Base-by-base conservation (phyloP, 2,888 invertebrate genomes). In the Orgyia antiqua region DNA sequence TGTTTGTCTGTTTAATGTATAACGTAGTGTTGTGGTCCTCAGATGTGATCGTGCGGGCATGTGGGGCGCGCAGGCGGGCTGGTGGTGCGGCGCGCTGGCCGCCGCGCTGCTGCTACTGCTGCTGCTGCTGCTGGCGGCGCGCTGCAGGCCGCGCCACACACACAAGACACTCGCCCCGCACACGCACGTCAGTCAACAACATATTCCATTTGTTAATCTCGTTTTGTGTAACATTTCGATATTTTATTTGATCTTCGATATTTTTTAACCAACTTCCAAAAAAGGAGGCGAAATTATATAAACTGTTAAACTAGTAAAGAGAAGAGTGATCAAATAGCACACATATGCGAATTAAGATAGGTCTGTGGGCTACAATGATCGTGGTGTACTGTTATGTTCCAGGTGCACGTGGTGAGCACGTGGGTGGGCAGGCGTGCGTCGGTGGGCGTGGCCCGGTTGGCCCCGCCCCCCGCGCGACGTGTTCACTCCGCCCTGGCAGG, bases 31-130 rank as follows among this genome's bases (percentile, higher is more conserved):
- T 25, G 29, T 33, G 24, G 20, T 27, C 39, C 51, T 7, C 58
- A 83, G 82, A 82, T 82, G 83, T 82, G 79, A 80, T 63, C 45
- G 42, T 27, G 38, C 60, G 46, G 80, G 65, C 52, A 80, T 78
- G 82, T 79, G 79, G 76, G 71, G 68, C 67, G 68, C 61, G 56
- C 66, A 62, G 70, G 77, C 70, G 67, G 72, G 80, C 49, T 68
- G 71, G 74, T 71, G 73, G 71, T 68, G 75, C 69, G 79, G 77
- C 62, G 79, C 75, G 68, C 66, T 71, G 62, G 79, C 75, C 41
- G 64, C 57, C 55, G 75, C 73, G 62, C 64, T 75, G 61, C 65
- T 75, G 58, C 60, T 69, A 60, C 64, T 75, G 59, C 60, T 69
- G 58, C 57, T 68, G 59, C 58, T 68, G 47, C 58, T 58, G 59